Base-by-base conservation (phyloP, 2,797 vertebrate genomes). In the Myotis pilosus region DNA sequence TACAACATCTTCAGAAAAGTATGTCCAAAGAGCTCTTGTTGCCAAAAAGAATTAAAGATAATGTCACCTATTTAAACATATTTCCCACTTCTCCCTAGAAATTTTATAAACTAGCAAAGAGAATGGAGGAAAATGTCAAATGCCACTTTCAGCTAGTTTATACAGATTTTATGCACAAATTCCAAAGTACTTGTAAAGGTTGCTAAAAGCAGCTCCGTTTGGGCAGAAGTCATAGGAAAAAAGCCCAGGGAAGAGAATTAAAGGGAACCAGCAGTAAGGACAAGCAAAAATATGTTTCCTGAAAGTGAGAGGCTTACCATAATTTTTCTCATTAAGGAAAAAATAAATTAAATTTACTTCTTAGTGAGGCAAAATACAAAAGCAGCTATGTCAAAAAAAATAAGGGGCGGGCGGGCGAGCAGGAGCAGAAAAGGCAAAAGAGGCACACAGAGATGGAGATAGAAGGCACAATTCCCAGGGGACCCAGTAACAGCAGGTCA, bases 121-220 rank as follows among this genome's bases (percentile, higher is more conserved):
- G 2, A 91, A 91, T 47, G 28, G 19, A 4, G 68, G 51, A 51
- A 74, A 78, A 22, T 55, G 33, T 92, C 86, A 81, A 92, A 55
- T 90, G n/a, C 20, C 57, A 51, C 85, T 88, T 90, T 92, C n/a
- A 60, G 30, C 30, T 88, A 88, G 75, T 11, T 23, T 49, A 68
- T 33, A 82, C 53, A 72, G 36, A 78, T 88, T 94, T 89, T 81
- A 92, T 68, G 85, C 44, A 74, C 78, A 91, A 78, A 95, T 33
- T 33, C 66, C 30, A 89, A 87, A 47, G 16, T 69, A 28, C 44
- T 71, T 89, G 7, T 68, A 87, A 92, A 83, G 13, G 13, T 55
- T 87, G 47, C 17, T 49, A 76, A 68, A 78, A 75, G 25, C 19
- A 71, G 33, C 36, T 53, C 28, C 20, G 5, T 81, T 94, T 44